Conservation (phyloP, 2,797 vertebrate species). For the Zenarchopterus dispar region DNA sequence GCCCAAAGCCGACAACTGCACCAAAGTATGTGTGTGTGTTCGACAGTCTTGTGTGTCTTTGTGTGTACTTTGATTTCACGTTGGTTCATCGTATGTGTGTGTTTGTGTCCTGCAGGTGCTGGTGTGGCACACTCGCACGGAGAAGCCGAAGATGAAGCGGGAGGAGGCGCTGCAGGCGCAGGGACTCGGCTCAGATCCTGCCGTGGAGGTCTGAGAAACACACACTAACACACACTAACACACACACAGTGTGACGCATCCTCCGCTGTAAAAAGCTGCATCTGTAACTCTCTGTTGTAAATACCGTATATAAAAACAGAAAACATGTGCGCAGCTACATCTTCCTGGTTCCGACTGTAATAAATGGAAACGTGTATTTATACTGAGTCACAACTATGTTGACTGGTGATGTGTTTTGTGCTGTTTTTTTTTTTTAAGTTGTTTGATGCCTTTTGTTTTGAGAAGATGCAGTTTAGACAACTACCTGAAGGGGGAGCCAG, state of each 20-base stretch:
- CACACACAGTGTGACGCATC: slow-evolving; percentile 17
- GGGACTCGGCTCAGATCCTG: slow-evolving; percentile 89
- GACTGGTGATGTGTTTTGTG: slow-evolving; percentile 19
- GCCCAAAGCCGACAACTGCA: slow-evolving; percentile 90
- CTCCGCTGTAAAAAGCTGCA: slow-evolving; percentile 33
- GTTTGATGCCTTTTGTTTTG: slow-evolving; percentile 1
- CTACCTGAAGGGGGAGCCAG: slow-evolving; percentile 43
- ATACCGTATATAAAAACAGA: slow-evolving; percentile 19
- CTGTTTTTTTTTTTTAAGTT: slow-evolving; percentile 16
- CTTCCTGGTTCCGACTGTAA: slow-evolving; percentile 12
- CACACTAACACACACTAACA: slow-evolving; percentile 23
- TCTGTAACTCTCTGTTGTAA: slow-evolving; percentile 51
- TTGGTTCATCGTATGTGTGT: neutral
- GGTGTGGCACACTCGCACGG: slow-evolving; percentile 94
- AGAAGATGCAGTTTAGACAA: neutral
- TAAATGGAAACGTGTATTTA: slow-evolving; percentile 18
- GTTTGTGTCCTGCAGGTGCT: slow-evolving; percentile 80
- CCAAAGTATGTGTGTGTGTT: slow-evolving; percentile 78
- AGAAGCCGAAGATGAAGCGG: slow-evolving; percentile 95
- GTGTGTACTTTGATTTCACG: neutral
- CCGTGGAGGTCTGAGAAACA: slow-evolving; percentile 86
- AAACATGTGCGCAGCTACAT: slow-evolving; percentile 14
- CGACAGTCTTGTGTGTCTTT: neutral
- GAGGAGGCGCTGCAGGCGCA: slow-evolving; percentile 90
- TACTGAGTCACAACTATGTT: slow-evolving; percentile 24